A percentile compares a stretch with the other conserved stretches of the same genome.
These are phyloP conservation scores for Brachycybe producta DNA, from an alignment of 2,888 invertebrate species.

Conservation along the genomic window DNA sequence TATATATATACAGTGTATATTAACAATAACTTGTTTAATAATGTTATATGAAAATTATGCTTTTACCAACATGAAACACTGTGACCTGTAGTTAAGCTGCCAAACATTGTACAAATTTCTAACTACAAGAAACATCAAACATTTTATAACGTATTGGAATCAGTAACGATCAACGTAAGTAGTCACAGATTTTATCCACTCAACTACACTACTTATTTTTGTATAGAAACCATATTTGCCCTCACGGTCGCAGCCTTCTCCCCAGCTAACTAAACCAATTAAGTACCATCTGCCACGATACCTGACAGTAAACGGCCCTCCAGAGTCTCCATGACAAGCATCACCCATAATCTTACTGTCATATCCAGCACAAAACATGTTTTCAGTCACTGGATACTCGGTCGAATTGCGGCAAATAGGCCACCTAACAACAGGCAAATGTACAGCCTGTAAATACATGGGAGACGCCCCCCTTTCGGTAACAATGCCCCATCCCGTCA, in stretches of 20 bases:
- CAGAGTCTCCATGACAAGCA: constrained; percentile 27
- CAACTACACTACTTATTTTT: constrained; percentile 24
- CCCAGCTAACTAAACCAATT: constrained; percentile 27
- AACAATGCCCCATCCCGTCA: constrained; percentile 27
- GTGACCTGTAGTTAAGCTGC: no score
- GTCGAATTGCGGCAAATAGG: constrained; percentile 24
- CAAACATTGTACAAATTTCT: no score
- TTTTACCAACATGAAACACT: no score
- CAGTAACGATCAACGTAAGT: neutral
- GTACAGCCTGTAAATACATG: constrained; percentile 23
- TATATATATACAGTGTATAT: no score
- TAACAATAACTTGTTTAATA: no score
- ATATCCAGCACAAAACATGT: constrained; percentile 28
- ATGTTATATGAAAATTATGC: no score
- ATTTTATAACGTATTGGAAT: no score
- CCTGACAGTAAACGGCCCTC: constrained; percentile 25
- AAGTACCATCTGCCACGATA: constrained; percentile 24
- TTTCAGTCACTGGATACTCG: constrained; percentile 22
- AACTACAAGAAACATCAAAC: no score
- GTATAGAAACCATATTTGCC: constrained; percentile 28
- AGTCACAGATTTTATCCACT: constrained; percentile 23
- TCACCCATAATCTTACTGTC: constrained; percentile 24
- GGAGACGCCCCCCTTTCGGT: constrained; percentile 25
- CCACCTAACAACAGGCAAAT: constrained; percentile 24
- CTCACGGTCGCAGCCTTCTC: constrained; percentile 26